Evolutionary conservation across 2,797 vertebrate genomes (phyloP).

Genomic region (Helarctos malayanus): DNA sequence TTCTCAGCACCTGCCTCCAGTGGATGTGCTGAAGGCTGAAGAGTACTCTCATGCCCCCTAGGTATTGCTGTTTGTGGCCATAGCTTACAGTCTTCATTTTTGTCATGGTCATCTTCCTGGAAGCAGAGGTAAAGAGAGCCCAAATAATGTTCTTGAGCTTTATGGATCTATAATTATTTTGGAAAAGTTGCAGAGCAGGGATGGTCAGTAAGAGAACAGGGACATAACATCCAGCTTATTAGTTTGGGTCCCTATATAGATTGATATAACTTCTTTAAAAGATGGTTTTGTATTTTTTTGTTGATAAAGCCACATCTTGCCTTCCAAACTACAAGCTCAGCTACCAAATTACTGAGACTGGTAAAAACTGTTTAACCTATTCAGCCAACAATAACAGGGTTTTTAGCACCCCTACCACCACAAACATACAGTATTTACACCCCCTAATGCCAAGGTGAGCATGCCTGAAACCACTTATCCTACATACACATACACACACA

Average conservation of each 20-base stretch:
- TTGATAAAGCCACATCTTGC: constrained; percentile 62
- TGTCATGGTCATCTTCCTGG: background rate
- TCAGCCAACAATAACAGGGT: constrained; percentile 20
- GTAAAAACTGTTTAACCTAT: constrained; percentile 62
- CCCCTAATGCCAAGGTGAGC: background rate
- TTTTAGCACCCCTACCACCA: constrained; percentile 54
- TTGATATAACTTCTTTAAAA: constrained; percentile 65
- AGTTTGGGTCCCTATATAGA: background rate
- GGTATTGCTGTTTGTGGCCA: constrained; percentile 50
- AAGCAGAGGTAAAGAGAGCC: constrained; percentile 12
- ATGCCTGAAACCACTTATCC: background rate
- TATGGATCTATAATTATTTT: constrained; percentile 25
- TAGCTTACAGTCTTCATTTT: constrained; percentile 56
- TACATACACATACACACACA: background rate
- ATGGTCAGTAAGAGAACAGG: constrained; percentile 16
- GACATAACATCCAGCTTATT: constrained; percentile 37
- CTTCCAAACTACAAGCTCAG: constrained; percentile 58
- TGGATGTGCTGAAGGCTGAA: background rate
- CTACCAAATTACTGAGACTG: constrained; percentile 61
- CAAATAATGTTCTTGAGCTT: constrained; percentile 6
- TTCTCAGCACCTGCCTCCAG: constrained; percentile 20
- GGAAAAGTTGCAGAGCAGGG: background rate
- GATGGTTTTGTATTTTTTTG: background rate
- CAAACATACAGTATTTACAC: constrained; percentile 18
- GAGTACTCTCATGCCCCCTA: background rate